Percentiles rank a stretch among this genome's conserved stretches.
Evolutionary conservation across 2,888 invertebrate species (phyloP).

Genomic region (Scelioninae gen. 1): DNA sequence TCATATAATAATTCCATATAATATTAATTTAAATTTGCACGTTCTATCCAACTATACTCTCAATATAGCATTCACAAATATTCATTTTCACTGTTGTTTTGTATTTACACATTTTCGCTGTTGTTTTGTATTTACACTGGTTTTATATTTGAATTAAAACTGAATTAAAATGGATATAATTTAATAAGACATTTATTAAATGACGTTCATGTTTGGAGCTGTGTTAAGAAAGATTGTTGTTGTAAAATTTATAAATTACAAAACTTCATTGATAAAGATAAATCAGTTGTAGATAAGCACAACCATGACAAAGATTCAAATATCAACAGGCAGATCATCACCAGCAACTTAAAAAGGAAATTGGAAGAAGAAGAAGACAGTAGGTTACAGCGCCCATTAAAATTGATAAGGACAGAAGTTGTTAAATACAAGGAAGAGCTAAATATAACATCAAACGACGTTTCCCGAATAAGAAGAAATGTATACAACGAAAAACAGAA

Average conservation of each 20-base stretch:
- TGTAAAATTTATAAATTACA: not conserved
- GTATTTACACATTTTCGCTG: too few relatives aligned
- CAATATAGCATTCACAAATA: too few relatives aligned
- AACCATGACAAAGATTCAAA: not conserved
- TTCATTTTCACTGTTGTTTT: too few relatives aligned
- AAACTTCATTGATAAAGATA: not conserved
- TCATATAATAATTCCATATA: too few relatives aligned
- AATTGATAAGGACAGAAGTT: constrained; percentile 6
- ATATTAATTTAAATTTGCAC: too few relatives aligned
- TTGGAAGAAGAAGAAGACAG: not conserved
- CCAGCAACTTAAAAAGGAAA: constrained; percentile 2
- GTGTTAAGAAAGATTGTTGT: not conserved
- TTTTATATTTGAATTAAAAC: too few relatives aligned
- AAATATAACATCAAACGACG: not conserved
- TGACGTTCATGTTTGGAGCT: constrained; percentile 4
- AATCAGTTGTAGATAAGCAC: constrained; percentile 1
- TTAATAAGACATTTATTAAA: too few relatives aligned
- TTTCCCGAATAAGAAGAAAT: not conserved
- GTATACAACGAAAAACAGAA: not conserved
- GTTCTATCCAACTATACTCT: too few relatives aligned
- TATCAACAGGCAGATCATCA: constrained; percentile 3
- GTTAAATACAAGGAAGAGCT: not conserved
- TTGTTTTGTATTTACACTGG: too few relatives aligned
- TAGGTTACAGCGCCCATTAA: not conserved
- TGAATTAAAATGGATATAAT: too few relatives aligned